Evolutionary conservation across 2,888 invertebrate species (phyloP).

Genomic region (Drosophila nr. perissopoda): DNA sequence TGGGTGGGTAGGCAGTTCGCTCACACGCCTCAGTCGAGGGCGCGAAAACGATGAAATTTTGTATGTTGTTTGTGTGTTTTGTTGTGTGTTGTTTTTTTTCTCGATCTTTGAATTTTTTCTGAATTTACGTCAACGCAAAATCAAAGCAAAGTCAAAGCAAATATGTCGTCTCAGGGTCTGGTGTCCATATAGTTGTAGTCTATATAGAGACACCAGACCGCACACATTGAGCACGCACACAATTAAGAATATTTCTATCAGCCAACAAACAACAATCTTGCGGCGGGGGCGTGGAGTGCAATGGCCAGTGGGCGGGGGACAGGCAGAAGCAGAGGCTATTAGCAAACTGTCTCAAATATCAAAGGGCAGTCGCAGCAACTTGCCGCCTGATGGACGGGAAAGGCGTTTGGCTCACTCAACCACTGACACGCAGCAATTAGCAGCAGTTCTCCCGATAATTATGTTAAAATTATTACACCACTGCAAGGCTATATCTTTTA

Average conservation of each 20-base stretch:
- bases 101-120: constrained; percentile 16
- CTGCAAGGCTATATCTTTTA: not conserved
- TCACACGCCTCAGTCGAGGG: constrained; percentile 41
- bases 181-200: constrained; percentile 31
- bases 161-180: constrained; percentile 55
- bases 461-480: constrained; percentile 23
- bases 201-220: constrained; percentile 58
- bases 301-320: not conserved
- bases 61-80: constrained; percentile 6
- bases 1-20: constrained; percentile 3
- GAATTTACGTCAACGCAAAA: constrained; percentile 75
- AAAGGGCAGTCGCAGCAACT: constrained; percentile 59
- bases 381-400: constrained; percentile 16
- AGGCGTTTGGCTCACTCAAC: constrained; percentile 12
- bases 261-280: constrained; percentile 7
- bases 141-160: constrained; percentile 77
- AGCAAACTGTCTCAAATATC: constrained; percentile 82
- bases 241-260: constrained; percentile 79
- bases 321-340: constrained; percentile 66
- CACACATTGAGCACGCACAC: constrained; percentile 61
- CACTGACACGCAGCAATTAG: constrained; percentile 67
- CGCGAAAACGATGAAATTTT: constrained; percentile 11
- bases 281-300: not conserved
- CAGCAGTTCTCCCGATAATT: constrained; percentile 20
- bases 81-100: constrained; percentile 14